Conservation (phyloP, 1,140 invertebrate species). For the Melanaphis sacchari region DNA sequence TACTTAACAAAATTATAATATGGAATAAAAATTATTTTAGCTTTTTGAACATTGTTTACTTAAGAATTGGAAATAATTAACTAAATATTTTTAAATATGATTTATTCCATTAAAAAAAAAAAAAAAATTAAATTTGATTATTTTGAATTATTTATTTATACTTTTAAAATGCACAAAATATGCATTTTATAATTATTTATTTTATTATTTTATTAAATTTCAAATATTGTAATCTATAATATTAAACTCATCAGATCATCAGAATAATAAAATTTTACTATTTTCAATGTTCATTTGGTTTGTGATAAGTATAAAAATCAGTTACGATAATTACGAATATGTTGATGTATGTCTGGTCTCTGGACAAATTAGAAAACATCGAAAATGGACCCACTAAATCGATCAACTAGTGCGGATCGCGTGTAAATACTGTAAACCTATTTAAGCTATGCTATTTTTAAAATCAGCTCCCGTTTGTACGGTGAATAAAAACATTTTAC, state of each 20-base stretch:
- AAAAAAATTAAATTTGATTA: neutral
- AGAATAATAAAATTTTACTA: neutral
- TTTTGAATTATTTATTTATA: neutral
- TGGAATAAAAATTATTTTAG: too few relatives aligned
- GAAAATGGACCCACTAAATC: constrained; percentile 31
- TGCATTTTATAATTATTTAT: neutral
- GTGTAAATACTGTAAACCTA: constrained; percentile 36
- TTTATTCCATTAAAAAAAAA: neutral
- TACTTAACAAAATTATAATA: too few relatives aligned
- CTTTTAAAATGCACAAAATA: too few relatives aligned
- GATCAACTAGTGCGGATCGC: constrained; percentile 30
- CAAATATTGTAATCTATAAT: neutral
- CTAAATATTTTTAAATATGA: neutral
- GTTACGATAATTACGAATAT: neutral
- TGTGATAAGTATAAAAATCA: neutral
- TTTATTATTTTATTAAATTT: too few relatives aligned
- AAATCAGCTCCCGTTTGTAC: neutral
- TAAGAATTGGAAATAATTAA: neutral
- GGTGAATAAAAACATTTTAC: neutral
- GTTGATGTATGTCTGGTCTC: neutral
- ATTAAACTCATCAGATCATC: neutral
- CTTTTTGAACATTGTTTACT: too few relatives aligned
- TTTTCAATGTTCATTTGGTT: neutral
- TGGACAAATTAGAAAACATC: constrained; percentile 5
- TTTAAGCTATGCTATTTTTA: constrained; percentile 22